Percentiles rank a stretch among this genome's conserved stretches.
These are phyloP conservation scores for Muntiacus reevesi DNA, from an alignment of 2,113 vertebrate species.

Conservation along the genomic window DNA sequence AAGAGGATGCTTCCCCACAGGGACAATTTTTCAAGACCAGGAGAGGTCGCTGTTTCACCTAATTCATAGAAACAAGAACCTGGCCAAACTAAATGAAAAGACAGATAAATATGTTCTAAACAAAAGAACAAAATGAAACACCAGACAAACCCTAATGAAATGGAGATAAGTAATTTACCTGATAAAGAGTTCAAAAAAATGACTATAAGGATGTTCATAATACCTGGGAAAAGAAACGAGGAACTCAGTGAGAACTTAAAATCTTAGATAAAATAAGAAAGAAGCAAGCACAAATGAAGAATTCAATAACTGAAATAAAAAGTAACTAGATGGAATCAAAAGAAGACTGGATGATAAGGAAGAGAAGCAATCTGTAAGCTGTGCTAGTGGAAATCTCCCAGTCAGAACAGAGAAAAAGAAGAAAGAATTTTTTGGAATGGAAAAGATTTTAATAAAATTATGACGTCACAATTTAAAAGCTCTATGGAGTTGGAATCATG, in stretches of 20 bases:
- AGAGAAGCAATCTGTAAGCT: neutral
- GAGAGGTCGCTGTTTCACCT: neutral
- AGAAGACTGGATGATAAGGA: neutral
- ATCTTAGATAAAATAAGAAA: neutral
- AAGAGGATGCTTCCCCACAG: neutral
- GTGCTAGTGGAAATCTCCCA: neutral
- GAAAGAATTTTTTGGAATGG: neutral
- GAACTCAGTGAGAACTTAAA: neutral
- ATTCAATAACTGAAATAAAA: neutral
- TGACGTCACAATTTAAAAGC: neutral
- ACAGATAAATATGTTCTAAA: neutral
- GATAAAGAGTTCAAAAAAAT: neutral
- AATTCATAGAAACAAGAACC: neutral
- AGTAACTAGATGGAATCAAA: neutral
- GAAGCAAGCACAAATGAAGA: neutral
- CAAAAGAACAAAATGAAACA: neutral
- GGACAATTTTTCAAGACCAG: neutral
- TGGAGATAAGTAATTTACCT: neutral
- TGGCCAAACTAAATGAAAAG: neutral
- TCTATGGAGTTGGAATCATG: neutral
- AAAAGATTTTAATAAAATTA: neutral
- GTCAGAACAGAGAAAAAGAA: neutral
- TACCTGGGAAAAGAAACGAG: neutral
- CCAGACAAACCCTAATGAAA: neutral
- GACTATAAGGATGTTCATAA: neutral